These are phyloP conservation scores for Rotaria magnacalcarata DNA, from an alignment of 2,888 invertebrate genomes.

Conservation along the genomic window DNA sequence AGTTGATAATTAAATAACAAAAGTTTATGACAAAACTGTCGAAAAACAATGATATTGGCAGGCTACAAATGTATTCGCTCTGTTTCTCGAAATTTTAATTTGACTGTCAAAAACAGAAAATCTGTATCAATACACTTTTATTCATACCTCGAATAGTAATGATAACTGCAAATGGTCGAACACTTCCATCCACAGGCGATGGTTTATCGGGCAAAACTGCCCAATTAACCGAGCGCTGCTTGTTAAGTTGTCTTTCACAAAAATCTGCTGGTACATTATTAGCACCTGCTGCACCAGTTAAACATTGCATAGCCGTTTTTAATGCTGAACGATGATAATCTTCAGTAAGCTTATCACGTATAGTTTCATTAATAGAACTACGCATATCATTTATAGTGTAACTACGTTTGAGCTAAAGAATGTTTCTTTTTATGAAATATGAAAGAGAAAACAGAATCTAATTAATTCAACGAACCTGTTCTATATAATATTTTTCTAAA, in stretches of 20 bases:
- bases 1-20: no score
- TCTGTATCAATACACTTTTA: background rate
- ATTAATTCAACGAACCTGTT: background rate
- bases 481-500: slow-evolving; percentile 1
- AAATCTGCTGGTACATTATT: slow-evolving; percentile 16
- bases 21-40: no score
- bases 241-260: slow-evolving; percentile 23
- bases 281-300: background rate
- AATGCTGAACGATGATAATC: background rate
- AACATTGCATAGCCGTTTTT: slow-evolving; percentile 3
- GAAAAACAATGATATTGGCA: no score
- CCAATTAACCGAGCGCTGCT: slow-evolving; percentile 3
- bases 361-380: background rate
- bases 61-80: no score
- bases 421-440: no score
- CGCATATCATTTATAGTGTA: background rate
- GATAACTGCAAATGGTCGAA: slow-evolving; percentile 31
- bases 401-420: background rate
- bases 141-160: slow-evolving; percentile 15
- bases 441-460: background rate
- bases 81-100: no score
- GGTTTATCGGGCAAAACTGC: background rate
- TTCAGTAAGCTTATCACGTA: background rate
- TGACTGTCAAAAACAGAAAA: no score
- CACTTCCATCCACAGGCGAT: background rate